These are phyloP conservation scores for Numenius arquata DNA, from an alignment of 2,113 vertebrate species.

Conservation along the genomic window DNA sequence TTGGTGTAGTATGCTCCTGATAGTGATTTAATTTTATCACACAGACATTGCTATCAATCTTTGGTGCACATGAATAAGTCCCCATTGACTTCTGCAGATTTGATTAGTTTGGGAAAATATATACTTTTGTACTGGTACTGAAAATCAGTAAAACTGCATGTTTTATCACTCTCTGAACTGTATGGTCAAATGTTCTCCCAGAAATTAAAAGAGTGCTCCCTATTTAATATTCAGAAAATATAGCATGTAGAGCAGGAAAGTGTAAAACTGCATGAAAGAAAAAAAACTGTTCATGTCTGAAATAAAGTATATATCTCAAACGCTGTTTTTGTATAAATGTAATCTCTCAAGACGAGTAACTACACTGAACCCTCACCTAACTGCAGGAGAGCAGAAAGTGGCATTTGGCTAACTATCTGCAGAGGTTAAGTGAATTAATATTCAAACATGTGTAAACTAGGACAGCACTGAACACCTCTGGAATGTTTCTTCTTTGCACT, in stretches of 20 bases:
- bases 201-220: neutral
- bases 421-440: conserved; percentile 50
- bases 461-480: conserved; percentile 33
- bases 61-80: neutral
- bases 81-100: neutral
- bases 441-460: conserved; percentile 42
- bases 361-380: neutral
- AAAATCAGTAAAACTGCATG: neutral
- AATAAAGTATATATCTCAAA: neutral
- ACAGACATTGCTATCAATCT: neutral
- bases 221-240: conserved; percentile 5
- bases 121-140: neutral
- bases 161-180: neutral
- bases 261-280: neutral
- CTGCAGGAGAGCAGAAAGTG: neutral
- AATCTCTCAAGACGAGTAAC: neutral
- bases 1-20: rapidly evolving
- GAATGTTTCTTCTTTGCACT: conserved; percentile 36
- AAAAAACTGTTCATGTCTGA: neutral
- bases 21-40: neutral
- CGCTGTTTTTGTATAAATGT: neutral
- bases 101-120: neutral
- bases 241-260: neutral
- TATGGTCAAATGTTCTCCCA: neutral
- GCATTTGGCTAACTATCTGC: conserved; percentile 4